Conservation (phyloP, 2,113 vertebrate genomes). For the Hyperoodon ampullatus region DNA sequence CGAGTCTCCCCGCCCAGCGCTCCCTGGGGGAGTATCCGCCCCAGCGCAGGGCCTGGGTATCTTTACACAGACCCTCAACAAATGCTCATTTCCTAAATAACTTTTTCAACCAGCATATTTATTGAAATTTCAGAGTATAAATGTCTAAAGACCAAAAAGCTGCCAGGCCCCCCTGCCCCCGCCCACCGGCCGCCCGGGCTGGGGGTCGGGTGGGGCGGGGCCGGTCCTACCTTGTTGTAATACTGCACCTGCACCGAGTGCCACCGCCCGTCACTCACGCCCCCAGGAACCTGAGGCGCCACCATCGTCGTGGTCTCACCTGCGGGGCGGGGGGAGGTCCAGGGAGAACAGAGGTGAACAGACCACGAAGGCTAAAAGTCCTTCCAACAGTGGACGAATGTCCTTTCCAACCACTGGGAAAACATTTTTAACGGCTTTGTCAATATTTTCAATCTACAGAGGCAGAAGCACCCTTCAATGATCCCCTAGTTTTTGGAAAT, state of each 20-base stretch:
- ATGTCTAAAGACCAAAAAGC: accelerated
- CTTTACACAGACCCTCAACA: not conserved
- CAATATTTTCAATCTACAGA: accelerated
- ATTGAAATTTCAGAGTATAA: not conserved
- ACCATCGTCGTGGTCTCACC: conserved; percentile 95
- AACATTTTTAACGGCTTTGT: accelerated
- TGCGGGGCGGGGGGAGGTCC: conserved; percentile 46
- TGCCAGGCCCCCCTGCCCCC: accelerated
- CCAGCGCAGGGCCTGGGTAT: not conserved
- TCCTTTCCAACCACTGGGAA: accelerated
- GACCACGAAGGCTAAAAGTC: accelerated
- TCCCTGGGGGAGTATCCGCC: not conserved
- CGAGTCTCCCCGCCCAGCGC: accelerated
- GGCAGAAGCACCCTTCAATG: accelerated
- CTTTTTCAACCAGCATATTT: accelerated
- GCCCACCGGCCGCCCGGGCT: accelerated
- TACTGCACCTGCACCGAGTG: conserved; percentile 96
- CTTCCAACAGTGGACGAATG: accelerated
- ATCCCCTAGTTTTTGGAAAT: accelerated
- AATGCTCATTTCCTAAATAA: accelerated
- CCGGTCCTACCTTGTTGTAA: conserved; percentile 95
- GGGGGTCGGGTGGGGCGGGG: accelerated
- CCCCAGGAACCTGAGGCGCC: conserved; percentile 89
- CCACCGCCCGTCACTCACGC: conserved; percentile 97
- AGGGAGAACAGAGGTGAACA: not conserved